Evolutionary conservation across 2,113 vertebrate genomes (phyloP), one percentile per base, ranked within the genome.

Genomic region (Nerophis ophidion): DNA sequence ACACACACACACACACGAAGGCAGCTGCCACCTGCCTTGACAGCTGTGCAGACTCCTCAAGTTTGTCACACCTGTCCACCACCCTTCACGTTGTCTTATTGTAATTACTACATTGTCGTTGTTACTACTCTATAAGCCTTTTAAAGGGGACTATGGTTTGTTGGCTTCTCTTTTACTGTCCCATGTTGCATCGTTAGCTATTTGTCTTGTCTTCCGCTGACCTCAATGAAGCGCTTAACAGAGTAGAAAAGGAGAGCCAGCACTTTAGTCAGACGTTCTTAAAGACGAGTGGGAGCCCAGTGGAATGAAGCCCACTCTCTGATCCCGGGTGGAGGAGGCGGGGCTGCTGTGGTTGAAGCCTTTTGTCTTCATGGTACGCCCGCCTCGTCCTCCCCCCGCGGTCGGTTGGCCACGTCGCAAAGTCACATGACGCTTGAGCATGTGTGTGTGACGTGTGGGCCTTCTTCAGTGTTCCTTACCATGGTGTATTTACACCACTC

Each of bases 1-100:
- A 57, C 56, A 61, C 40, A 65, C 42, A 60, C 45, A 70, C 56
- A 67, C 58, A 61, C 34, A 40, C 48, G 34, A 48, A 67, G 57
- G 71, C 76, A 71, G 67, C 75, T 80, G 78, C 74, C 60, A 48
- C 47, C 55, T 33, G 13, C 54, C 56, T 61, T 48, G 47, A 64
- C 76, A 80, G 75, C 68, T 81, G 81, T 69, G 48, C 57, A 68
- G 14, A 65, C 73, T 71, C 72, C 65, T 81, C 77, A 68, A 42
- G 16, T 19, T 72, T 33, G 64, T 72, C 61, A 66, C 53, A 66
- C 60, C 57, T 68, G 61, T 60, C 56, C 62, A 61, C 70, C 42
- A 8, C 36, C 13, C 1, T 72, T 72, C 40, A 44, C 51, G 48
- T 66, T 65, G 35, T 70, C 68, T 71, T 62, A 56, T 69, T 11